A percentile compares a stretch with the other conserved stretches of the same genome.
Conservation (phyloP, 1,140 invertebrate genomes). For the Achatina immaculata region DNA sequence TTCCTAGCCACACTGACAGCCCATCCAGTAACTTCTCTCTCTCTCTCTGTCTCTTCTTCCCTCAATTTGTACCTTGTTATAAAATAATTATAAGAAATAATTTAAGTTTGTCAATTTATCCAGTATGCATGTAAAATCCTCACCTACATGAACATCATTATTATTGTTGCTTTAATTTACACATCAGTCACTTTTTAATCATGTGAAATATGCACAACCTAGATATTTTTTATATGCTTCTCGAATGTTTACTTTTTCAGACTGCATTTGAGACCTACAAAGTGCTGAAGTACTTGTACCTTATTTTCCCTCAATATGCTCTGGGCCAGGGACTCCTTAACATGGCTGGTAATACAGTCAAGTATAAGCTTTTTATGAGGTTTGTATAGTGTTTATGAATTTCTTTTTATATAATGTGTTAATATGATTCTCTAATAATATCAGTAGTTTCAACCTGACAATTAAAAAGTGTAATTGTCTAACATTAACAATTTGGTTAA, state of each 20-base stretch:
- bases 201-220: too few relatives aligned
- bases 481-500: too few relatives aligned
- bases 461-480: too few relatives aligned
- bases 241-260: constrained; percentile 42
- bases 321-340: constrained; percentile 63
- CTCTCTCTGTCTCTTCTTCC: too few relatives aligned
- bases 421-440: not conserved
- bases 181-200: not conserved
- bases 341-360: constrained; percentile 60
- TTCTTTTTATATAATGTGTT: not conserved
- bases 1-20: too few relatives aligned
- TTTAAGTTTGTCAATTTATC: too few relatives aligned
- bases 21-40: too few relatives aligned
- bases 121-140: too few relatives aligned
- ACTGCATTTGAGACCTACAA: constrained; percentile 46
- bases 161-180: not conserved
- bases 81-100: too few relatives aligned
- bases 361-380: constrained; percentile 52
- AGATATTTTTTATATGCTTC: not conserved
- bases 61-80: too few relatives aligned
- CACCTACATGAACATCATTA: too few relatives aligned
- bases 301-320: constrained; percentile 67
- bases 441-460: too few relatives aligned
- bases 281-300: constrained; percentile 57
- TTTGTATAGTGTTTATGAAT: not conserved